Conservation (phyloP, 2,888 invertebrate genomes). For the Coleophora deauratella region DNA sequence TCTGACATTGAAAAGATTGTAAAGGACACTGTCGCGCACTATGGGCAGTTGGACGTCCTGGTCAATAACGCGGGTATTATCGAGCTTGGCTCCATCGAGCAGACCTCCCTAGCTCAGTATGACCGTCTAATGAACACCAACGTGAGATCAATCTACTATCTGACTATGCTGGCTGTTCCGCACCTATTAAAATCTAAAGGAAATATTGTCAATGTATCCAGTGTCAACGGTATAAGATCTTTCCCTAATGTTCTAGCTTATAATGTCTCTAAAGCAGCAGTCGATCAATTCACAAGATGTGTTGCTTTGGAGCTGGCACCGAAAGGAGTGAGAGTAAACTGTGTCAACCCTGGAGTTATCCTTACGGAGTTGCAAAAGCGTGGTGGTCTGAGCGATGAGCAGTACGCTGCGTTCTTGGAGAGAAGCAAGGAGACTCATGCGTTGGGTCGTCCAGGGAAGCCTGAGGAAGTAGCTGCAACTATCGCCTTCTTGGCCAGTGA, state of each 20-base stretch:
- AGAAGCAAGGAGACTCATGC: slow-evolving; percentile 92
- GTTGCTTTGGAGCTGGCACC: slow-evolving; percentile 89
- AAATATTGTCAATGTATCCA: slow-evolving; percentile 96
- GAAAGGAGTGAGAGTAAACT: slow-evolving; percentile 90
- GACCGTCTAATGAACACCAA: slow-evolving; percentile 94
- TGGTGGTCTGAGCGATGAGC: slow-evolving; percentile 87
- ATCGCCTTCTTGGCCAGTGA: slow-evolving; percentile 95
- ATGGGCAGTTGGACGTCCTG: slow-evolving; percentile 85
- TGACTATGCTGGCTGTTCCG: slow-evolving; percentile 92
- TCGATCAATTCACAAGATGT: slow-evolving; percentile 96
- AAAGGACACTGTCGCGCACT: slow-evolving; percentile 81
- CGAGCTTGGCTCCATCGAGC: slow-evolving; percentile 88
- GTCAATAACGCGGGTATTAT: slow-evolving; percentile 93
- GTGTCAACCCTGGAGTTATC: slow-evolving; percentile 95
- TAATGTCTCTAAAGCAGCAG: slow-evolving; percentile 92
- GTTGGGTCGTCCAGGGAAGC: slow-evolving; percentile 87
- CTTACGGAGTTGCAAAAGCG: slow-evolving; percentile 90
- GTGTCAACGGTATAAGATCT: slow-evolving; percentile 92
- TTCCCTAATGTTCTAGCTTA: slow-evolving; percentile 94
- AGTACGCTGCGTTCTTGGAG: slow-evolving; percentile 89
- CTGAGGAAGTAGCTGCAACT: slow-evolving; percentile 89
- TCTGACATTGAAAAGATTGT: slow-evolving; percentile 81
- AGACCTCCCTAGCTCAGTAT: slow-evolving; percentile 87
- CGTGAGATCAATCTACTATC: slow-evolving; percentile 84
- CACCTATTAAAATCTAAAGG: slow-evolving; percentile 88